Percentiles rank a stretch among this genome's conserved stretches.
These are phyloP conservation scores for Hypanus sabinus DNA, from an alignment of 2,113 vertebrate species.

Conservation along the genomic window DNA sequence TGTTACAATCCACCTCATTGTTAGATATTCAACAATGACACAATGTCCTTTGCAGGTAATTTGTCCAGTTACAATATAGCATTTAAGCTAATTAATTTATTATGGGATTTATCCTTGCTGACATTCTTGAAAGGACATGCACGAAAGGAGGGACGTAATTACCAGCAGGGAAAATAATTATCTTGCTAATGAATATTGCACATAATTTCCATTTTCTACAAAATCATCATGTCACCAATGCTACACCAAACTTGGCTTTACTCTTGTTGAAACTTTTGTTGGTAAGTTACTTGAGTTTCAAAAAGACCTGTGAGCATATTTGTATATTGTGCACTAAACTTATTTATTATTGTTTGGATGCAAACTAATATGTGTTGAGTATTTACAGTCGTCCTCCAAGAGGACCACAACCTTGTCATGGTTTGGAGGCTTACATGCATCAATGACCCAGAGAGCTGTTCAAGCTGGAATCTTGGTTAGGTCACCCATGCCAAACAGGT, in stretches of 20 bases:
- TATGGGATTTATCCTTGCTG: constrained; percentile 1
- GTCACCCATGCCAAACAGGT: too few species aligned
- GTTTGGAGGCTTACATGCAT: too few species aligned
- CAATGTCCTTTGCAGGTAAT: background rate
- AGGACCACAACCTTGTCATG: too few species aligned
- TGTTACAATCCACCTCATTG: background rate
- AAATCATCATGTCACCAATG: constrained; percentile 2
- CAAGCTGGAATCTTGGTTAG: too few species aligned
- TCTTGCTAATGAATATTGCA: constrained; percentile 1
- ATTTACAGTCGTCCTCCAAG: too few species aligned
- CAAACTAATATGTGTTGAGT: background rate
- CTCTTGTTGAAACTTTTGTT: background rate
- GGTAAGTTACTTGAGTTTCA: background rate
- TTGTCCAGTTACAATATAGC: background rate
- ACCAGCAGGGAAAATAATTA: constrained; percentile 11
- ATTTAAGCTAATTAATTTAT: constrained; percentile 16
- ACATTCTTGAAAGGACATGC: background rate
- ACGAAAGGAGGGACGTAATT: background rate
- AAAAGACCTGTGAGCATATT: background rate
- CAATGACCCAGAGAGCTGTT: too few species aligned
- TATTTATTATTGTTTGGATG: background rate
- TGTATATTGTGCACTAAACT: background rate
- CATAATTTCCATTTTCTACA: constrained; percentile 11
- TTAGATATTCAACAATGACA: background rate
- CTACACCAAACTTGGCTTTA: background rate